Conservation (phyloP, 2,888 invertebrate species). For the Carabus problematicus region DNA sequence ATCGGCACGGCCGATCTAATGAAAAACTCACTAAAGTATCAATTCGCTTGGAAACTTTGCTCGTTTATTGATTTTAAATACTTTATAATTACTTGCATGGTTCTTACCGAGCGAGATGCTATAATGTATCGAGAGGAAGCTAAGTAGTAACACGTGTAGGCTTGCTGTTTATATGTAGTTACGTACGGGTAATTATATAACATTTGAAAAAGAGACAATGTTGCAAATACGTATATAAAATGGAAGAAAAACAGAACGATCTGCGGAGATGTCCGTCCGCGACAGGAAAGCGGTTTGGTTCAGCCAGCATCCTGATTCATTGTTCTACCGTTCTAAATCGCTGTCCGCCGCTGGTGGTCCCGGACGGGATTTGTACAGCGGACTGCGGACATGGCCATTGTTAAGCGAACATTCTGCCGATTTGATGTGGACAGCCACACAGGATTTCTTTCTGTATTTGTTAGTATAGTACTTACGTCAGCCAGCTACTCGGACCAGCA, state of each 20-base stretch:
- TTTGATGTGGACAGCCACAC: conserved; percentile 53
- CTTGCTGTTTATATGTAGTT: not conserved
- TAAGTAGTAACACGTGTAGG: not conserved
- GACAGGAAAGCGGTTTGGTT: not conserved
- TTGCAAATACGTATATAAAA: not conserved
- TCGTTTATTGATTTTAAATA: conserved; percentile 34
- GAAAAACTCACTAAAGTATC: conserved; percentile 33
- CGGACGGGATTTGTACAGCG: conserved; percentile 52
- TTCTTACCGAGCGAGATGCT: not conserved
- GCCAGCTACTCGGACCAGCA: too few species aligned
- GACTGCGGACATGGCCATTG: conserved; percentile 53
- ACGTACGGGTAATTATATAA: too few species aligned
- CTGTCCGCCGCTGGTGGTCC: conserved; percentile 56
- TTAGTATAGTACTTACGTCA: conserved; percentile 12
- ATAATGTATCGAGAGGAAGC: not conserved
- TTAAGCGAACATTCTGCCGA: conserved; percentile 51
- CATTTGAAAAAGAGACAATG: not conserved
- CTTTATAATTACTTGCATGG: not conserved
- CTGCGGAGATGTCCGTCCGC: conserved; percentile 4
- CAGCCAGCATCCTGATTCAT: conserved; percentile 49
- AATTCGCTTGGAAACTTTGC: conserved; percentile 8
- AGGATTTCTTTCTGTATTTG: conserved; percentile 38
- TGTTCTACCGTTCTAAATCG: conserved; percentile 52
- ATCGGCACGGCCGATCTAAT: conserved; percentile 16
- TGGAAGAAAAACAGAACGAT: conserved; percentile 1